Base-by-base conservation (phyloP, 1,140 invertebrate species). In the Trachymyrmex cornetzi region DNA sequence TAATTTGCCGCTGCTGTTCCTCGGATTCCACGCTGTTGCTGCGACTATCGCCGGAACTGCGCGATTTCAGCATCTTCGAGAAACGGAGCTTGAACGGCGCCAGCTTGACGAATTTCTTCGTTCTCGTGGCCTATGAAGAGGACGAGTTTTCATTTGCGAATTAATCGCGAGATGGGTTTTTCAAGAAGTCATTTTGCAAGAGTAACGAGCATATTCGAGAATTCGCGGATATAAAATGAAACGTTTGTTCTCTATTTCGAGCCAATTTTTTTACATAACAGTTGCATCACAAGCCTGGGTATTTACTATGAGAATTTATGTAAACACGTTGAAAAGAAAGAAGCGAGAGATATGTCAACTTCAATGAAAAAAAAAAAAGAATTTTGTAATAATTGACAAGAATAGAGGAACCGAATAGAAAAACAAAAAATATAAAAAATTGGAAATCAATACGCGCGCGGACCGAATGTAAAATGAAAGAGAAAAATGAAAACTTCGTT, bases 11-110 rank as follows among this genome's bases (percentile, higher is more conserved):
- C 79, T 79, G 82, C 22, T 85, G 82, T 57, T 84, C 80, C 55
- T 84, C 80, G 71, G 57, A 48, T 38, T 84, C 80, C 55, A 84
- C 55, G 57, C 80, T 84, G 72, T n/a, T 67, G 57, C 19, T 89
- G 84, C 77, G 80, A 53, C 92, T 91, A 55, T 90, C 89, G 77
- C 88, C 91, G 66, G 87, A 89, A 79, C 92, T 94, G 7, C 93
- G 93, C 55, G 94, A 95, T 88, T 94, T 95, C 1, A 92, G 93
- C 92, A 93, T 92, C 74, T 95, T 95, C 12, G 94, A 93, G 85
- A 95, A 95, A 9, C 92, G 94, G 14, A 95, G 89, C 91, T 95
- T 95, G 77, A 95, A 95, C 57, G 95, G 95, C 87, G 95, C 95
- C 95, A 94, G 92, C 64, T 93, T 93, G 90, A 92, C 77, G 30